These are phyloP conservation scores for Neocloeon triangulifer DNA, from an alignment of 1,140 invertebrate species.

Conservation along the genomic window DNA sequence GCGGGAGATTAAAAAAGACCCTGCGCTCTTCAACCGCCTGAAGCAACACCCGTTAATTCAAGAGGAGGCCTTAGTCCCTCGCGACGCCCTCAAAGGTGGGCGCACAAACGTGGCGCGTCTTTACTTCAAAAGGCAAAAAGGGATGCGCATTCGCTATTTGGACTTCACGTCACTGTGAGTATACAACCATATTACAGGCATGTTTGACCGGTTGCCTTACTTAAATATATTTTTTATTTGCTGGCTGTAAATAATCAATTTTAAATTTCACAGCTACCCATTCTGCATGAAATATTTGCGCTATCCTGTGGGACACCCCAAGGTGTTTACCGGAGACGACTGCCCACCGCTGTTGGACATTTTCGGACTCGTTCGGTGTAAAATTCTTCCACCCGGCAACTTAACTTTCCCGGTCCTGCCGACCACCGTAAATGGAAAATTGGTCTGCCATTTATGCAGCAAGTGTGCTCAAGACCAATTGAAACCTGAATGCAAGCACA, in stretches of 20 bases:
- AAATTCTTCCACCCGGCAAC: slow-evolving; percentile 8
- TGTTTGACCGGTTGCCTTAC: too few species aligned
- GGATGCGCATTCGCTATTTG: slow-evolving; percentile 11
- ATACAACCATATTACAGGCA: too few species aligned
- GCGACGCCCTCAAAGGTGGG: slow-evolving; percentile 16
- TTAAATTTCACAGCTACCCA: too few species aligned
- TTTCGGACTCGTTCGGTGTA: slow-evolving; percentile 12
- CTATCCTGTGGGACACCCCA: slow-evolving; percentile 13
- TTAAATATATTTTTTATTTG: too few species aligned
- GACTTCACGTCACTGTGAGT: slow-evolving; percentile 12
- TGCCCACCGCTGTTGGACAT: slow-evolving; percentile 8
- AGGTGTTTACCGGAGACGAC: slow-evolving; percentile 10
- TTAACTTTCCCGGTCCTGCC: slow-evolving; percentile 10
- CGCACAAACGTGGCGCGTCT: slow-evolving; percentile 14
- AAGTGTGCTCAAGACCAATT: slow-evolving; percentile 7
- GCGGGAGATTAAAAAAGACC: neutral
- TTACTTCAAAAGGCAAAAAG: slow-evolving; percentile 7
- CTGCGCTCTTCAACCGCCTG: neutral
- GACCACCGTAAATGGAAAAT: slow-evolving; percentile 5
- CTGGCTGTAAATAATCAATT: too few species aligned
- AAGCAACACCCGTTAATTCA: neutral
- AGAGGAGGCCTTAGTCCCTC: slow-evolving; percentile 1
- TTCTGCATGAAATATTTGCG: slow-evolving; percentile 5
- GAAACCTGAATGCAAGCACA: slow-evolving; percentile 11
- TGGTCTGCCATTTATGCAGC: slow-evolving; percentile 10